phyloP scores from a whole-genome alignment of 2,113 vertebrate species.

The Eublepharis macularius region DNA sequence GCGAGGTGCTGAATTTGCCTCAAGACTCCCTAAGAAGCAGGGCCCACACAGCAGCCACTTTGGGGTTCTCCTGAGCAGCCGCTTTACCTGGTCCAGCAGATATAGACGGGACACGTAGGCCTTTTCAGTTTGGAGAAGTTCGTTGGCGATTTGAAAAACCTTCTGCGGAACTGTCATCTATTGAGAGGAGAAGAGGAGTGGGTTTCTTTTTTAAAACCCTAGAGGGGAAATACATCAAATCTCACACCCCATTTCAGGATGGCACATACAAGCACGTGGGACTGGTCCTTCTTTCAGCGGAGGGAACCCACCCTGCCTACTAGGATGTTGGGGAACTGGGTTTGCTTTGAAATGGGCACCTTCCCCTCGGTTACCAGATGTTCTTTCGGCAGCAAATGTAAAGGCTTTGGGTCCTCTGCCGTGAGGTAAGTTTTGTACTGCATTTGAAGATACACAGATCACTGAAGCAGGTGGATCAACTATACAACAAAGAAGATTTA shows the following conservation, averaged over 20 bases:
- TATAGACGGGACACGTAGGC: constrained; percentile 89
- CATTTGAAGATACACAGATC: too few relatives aligned
- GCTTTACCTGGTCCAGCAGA: constrained; percentile 84
- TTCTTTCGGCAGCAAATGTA: too few relatives aligned
- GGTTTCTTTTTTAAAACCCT: background rate
- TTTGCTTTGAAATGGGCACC: too few relatives aligned
- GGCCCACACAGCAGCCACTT: background rate
- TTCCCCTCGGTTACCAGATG: too few relatives aligned
- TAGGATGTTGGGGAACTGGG: too few relatives aligned
- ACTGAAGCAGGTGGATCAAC: too few relatives aligned
- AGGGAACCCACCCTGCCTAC: too few relatives aligned
- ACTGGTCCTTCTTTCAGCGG: too few relatives aligned
- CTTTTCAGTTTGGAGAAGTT: constrained; percentile 89
- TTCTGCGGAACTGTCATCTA: constrained; percentile 84
- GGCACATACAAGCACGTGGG: background rate
- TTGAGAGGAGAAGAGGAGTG: constrained; percentile 62
- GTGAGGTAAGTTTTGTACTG: too few relatives aligned
- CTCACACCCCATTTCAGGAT: background rate
- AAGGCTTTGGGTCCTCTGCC: too few relatives aligned
- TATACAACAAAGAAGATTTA: too few relatives aligned
- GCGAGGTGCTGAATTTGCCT: background rate
- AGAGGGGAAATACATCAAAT: background rate
- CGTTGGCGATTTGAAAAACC: constrained; percentile 90
- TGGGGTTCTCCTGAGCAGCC: background rate
- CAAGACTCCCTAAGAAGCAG: background rate